A percentile compares a stretch with the other conserved stretches of the same genome.
Evolutionary conservation across 37 sponge, comb jelly and placozoan species (phyloP).

Genomic region (Dysidea cf. avara): DNA sequence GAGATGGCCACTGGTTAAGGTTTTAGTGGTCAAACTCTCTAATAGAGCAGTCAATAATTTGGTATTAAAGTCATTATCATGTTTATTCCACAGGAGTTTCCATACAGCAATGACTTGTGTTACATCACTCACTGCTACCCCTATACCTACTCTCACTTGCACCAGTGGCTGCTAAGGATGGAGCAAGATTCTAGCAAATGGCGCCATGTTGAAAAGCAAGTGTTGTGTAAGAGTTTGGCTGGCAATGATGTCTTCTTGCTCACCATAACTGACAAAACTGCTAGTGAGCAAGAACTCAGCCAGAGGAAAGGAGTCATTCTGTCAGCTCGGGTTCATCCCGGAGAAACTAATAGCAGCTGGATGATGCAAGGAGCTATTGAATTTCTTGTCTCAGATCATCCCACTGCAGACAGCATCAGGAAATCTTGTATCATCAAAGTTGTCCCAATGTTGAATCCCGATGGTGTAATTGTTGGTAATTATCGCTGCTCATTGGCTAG

Average conservation of each 20-base stretch:
- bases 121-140: slow-evolving; percentile 91
- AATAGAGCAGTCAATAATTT: too few relatives aligned
- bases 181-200: slow-evolving; percentile 9
- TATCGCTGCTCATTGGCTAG: slow-evolving; percentile 78
- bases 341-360: slow-evolving; percentile 84
- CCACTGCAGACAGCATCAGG: slow-evolving; percentile 34
- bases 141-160: slow-evolving; percentile 75
- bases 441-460: slow-evolving; percentile 95
- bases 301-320: slow-evolving; percentile 51
- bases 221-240: slow-evolving; percentile 72
- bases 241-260: slow-evolving; percentile 78
- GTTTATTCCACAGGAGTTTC: slow-evolving; percentile 65
- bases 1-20: too few relatives aligned
- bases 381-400: slow-evolving; percentile 29
- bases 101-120: slow-evolving; percentile 64
- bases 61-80: too few relatives aligned
- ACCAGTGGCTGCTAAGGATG: slow-evolving; percentile 4
- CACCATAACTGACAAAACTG: slow-evolving; percentile 72
- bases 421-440: slow-evolving; percentile 80
- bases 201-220: slow-evolving; percentile 17
- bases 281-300: not conserved
- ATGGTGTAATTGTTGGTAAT: slow-evolving; percentile 94
- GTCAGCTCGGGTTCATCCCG: slow-evolving; percentile 77
- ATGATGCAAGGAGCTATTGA: slow-evolving; percentile 72
- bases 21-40: too few relatives aligned